These are phyloP conservation scores for Macropus fuliginosus DNA, from an alignment of 2,797 vertebrate genomes.

Conservation along the genomic window DNA sequence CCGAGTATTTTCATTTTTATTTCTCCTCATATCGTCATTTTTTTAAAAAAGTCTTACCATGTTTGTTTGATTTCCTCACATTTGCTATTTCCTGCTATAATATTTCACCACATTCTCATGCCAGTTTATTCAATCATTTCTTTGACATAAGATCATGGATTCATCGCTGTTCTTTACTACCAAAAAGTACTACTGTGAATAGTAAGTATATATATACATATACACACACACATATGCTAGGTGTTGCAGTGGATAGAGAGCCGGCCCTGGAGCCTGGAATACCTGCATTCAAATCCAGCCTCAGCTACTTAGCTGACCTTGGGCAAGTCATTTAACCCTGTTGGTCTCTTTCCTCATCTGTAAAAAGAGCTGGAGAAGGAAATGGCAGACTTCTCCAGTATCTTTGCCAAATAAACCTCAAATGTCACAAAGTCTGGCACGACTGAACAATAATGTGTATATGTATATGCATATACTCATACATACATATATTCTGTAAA, in stretches of 20 bases:
- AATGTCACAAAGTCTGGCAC: neutral
- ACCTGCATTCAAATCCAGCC: neutral
- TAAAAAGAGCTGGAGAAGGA: neutral
- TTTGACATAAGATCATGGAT: neutral
- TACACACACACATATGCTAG: neutral
- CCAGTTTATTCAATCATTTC: neutral
- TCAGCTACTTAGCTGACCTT: neutral
- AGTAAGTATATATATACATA: neutral
- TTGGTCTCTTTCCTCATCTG: neutral
- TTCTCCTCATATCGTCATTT: neutral
- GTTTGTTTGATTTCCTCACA: neutral
- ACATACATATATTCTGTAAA: neutral
- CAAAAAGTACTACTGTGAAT: neutral
- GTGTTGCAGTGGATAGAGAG: neutral
- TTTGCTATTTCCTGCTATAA: neutral
- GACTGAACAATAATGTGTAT: neutral
- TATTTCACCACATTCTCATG: neutral
- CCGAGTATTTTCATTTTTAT: neutral
- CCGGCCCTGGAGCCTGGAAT: neutral
- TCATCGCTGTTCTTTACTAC: neutral
- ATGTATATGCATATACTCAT: too few species aligned
- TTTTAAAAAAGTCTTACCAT: neutral
- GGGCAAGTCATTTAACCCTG: neutral
- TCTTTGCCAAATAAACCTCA: neutral
- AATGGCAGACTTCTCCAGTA: neutral